These are phyloP conservation scores for Mesocricetus auratus DNA, from an alignment of 2,113 vertebrate genomes.

Conservation along the genomic window DNA sequence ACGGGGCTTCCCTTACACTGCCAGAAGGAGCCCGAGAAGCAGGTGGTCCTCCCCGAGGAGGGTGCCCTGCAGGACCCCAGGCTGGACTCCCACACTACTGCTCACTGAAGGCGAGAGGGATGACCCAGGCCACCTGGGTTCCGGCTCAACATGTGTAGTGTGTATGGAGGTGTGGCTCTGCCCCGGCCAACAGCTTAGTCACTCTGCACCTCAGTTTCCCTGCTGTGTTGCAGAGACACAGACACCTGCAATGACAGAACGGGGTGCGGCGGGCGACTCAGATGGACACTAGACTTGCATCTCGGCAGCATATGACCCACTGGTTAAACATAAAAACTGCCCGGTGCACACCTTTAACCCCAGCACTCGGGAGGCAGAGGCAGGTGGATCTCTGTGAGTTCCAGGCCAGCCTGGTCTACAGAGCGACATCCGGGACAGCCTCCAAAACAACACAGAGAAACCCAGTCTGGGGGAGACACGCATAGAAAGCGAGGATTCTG, in stretches of 20 bases:
- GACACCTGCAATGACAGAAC: background rate
- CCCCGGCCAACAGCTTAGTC: too few relatives aligned
- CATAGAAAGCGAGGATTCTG: background rate
- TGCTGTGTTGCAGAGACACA: background rate
- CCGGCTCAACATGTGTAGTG: background rate
- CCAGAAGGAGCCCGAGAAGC: background rate
- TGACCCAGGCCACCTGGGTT: too few relatives aligned
- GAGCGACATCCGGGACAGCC: too few relatives aligned
- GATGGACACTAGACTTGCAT: background rate
- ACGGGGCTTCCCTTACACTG: constrained; percentile 86
- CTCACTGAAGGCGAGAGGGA: background rate
- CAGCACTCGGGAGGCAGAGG: too few relatives aligned
- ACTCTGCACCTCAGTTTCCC: background rate
- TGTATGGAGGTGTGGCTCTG: background rate
- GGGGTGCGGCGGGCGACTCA: background rate
- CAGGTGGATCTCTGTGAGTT: too few relatives aligned
- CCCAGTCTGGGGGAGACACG: too few relatives aligned
- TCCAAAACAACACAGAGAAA: too few relatives aligned
- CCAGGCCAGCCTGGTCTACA: too few relatives aligned
- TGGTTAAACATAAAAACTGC: background rate
- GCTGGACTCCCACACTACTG: background rate
- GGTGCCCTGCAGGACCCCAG: background rate
- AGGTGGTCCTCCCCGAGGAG: background rate
- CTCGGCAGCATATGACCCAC: background rate
- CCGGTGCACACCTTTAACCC: too few relatives aligned